Percentiles rank a stretch among this genome's conserved stretches.
These are phyloP conservation scores for Pseudomugil gertrudae DNA, from an alignment of 2,797 vertebrate species.

Conservation along the genomic window DNA sequence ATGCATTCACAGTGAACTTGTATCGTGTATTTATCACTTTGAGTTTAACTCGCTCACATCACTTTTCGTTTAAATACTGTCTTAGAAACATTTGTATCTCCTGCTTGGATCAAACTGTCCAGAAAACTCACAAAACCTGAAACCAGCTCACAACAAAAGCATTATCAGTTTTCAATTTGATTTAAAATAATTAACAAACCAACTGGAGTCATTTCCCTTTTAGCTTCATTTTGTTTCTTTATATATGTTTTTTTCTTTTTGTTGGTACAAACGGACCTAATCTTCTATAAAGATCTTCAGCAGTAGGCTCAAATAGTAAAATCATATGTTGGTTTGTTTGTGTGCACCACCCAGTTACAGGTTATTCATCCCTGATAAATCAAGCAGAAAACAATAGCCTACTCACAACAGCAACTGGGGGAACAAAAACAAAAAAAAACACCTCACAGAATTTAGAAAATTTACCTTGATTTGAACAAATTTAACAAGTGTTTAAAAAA, in stretches of 20 bases:
- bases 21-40: no score
- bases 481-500: neutral
- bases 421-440: no score
- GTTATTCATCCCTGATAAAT: conserved; percentile 51
- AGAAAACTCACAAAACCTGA: neutral
- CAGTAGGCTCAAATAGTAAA: conserved; percentile 36
- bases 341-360: conserved; percentile 42
- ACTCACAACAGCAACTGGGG: neutral
- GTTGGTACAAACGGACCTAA: conserved; percentile 37
- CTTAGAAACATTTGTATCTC: neutral
- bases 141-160: neutral
- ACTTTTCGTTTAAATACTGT: no score
- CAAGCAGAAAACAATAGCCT: conserved; percentile 19
- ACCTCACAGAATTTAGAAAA: no score
- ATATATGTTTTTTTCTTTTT: neutral
- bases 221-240: neutral
- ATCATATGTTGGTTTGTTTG: conserved; percentile 55
- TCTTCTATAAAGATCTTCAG: conserved; percentile 49
- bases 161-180: neutral
- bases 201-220: conserved; percentile 4
- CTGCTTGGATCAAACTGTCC: neutral
- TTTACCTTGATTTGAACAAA: no score
- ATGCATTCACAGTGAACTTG: no score
- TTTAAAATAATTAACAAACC: conserved; percentile 19
- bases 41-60: no score